Conservation (phyloP, 2,113 vertebrate genomes). For the Synodontis membranacea region DNA sequence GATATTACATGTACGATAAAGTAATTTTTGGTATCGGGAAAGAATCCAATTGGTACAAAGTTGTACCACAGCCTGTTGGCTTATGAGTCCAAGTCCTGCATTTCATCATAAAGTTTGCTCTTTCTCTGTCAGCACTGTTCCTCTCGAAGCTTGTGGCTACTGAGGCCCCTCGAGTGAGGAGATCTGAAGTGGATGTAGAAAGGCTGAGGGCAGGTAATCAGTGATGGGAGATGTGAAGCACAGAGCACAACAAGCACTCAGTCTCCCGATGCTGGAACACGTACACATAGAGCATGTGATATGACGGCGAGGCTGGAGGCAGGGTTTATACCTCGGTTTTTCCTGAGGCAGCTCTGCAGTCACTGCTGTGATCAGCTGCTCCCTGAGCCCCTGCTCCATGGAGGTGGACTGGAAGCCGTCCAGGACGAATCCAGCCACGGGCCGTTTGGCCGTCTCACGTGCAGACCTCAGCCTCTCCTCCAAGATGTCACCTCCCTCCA, state of each 20-base stretch:
- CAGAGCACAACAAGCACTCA: not conserved
- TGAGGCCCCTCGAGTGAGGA: conserved; percentile 15
- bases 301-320: not conserved
- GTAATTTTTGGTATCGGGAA: not conserved
- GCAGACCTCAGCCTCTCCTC: conserved; percentile 92
- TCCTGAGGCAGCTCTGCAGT: conserved; percentile 86
- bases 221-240: not conserved
- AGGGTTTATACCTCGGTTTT: conserved; percentile 83
- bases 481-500: conserved; percentile 89
- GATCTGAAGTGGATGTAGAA: conserved; percentile 36
- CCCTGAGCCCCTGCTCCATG: conserved; percentile 75
- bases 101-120: conserved; percentile 35
- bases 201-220: conserved; percentile 39
- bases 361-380: conserved; percentile 80
- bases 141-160: not conserved
- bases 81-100: not conserved
- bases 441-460: conserved; percentile 89
- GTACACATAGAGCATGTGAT: not conserved
- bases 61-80: not conserved
- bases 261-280: not conserved
- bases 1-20: not conserved
- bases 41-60: not conserved
- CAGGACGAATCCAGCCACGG: conserved; percentile 92
- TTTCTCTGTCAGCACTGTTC: not conserved
- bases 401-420: conserved; percentile 84